Base-by-base conservation (phyloP, 92 coral and sea anemone species). In the Blastomussa wellsi region DNA sequence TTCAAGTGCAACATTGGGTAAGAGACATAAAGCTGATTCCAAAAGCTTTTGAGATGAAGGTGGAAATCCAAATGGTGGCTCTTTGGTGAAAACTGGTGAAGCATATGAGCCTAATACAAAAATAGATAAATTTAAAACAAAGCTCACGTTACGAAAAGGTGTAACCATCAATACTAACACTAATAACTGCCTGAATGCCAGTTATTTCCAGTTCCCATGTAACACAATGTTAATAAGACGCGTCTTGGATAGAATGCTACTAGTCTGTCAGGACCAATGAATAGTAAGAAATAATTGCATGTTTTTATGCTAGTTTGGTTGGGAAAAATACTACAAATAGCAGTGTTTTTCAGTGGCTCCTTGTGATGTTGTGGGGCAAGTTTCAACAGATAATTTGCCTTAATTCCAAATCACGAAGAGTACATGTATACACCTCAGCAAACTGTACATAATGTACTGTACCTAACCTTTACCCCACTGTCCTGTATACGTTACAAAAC, bases 1-100 rank as follows among this genome's bases (percentile, higher is more conserved):
- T 59, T 60, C 81, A 29, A 28, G 32, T 57, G 72, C 62, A 3
- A 38, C 80, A 59, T 80, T n/a, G 1, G 98, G 82, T 48, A 97
- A 86, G 14, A 95, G 91, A 19, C 77, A 88, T 29, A 97, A 66
- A 26, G 95, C 99, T 20, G 98, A 94, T 70, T 89, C 91, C 62
- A 97, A 89, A 10, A 97, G 94, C 77, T 92, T 89, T 76, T 93
- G 94, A n/a, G 97, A 78, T 41, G 96, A 87, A 16, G 90, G 92
- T 13, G 98, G 99, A 47, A 86, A 90, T 15, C 98, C 98, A 92
- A 96, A 94, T 16, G 98, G 98, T 31, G 98, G 98, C 10, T 66
- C 84, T 29, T 75, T 79, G 35, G 68, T 10, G 72, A 82, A 74
- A 41, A 74, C 79, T 74, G 93, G 92, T n/a, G 92, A 89, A 9